Percentiles rank a stretch among this genome's conserved stretches.
phyloP scores from a whole-genome alignment of 2,113 vertebrate genomes.

The Nothocercus nigrocapillus region DNA sequence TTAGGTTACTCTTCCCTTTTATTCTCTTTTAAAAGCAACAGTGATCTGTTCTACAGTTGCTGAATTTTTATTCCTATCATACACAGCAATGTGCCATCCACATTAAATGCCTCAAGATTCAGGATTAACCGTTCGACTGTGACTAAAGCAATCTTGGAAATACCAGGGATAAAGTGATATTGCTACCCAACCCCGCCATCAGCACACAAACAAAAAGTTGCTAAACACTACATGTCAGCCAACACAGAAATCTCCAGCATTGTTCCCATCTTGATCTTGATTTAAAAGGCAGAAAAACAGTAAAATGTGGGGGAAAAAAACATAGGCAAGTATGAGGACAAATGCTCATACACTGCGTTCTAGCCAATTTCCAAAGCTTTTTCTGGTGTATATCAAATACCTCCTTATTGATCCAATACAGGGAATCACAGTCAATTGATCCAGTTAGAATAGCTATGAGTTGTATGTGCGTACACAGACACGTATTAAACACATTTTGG shows the following conservation, averaged over 20 bases:
- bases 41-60: conserved; percentile 11
- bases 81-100: background rate
- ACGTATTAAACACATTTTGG: background rate
- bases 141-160: conserved; percentile 40
- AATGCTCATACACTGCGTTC: background rate
- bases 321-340: background rate
- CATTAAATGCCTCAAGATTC: background rate
- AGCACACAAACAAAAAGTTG: conserved; percentile 40
- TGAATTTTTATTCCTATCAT: conserved; percentile 14
- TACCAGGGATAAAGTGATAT: conserved; percentile 6
- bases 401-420: background rate
- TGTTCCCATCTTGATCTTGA: conserved; percentile 38
- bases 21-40: conserved; percentile 16
- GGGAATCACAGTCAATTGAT: background rate
- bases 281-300: background rate
- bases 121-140: conserved; percentile 12
- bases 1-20: conserved; percentile 29
- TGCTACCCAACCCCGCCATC: background rate
- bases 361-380: background rate
- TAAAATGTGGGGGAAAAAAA: background rate
- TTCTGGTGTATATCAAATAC: background rate
- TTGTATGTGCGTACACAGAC: background rate
- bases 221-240: conserved; percentile 30
- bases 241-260: conserved; percentile 25
- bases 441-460: background rate